Conservation (phyloP, 2,113 vertebrate species). For the Saccopteryx leptura region DNA sequence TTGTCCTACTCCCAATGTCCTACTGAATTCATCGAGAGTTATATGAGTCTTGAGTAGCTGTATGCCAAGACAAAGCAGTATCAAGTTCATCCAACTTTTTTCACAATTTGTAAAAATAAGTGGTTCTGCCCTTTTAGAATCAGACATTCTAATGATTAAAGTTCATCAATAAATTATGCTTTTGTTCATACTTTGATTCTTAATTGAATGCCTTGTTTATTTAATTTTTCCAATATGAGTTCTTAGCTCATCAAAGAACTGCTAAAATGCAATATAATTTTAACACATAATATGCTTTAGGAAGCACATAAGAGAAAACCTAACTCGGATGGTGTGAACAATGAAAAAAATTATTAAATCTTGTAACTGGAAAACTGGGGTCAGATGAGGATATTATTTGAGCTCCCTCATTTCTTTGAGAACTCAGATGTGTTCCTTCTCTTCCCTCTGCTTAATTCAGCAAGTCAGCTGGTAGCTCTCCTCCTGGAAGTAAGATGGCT, state of each 20-base stretch:
- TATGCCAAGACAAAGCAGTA: neutral
- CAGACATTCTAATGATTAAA: neutral
- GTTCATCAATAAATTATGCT: neutral
- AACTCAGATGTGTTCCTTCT: slow-evolving; percentile 11
- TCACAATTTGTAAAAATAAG: neutral
- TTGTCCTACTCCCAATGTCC: neutral
- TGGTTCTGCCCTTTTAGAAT: neutral
- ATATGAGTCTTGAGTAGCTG: neutral
- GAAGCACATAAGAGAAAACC: slow-evolving; percentile 25
- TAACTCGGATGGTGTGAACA: slow-evolving; percentile 27
- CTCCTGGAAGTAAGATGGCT: neutral
- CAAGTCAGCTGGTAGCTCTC: neutral
- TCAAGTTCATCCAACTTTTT: neutral
- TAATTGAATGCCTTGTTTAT: slow-evolving; percentile 20
- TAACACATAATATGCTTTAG: neutral
- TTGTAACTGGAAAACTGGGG: neutral
- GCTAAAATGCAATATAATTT: slow-evolving; percentile 20
- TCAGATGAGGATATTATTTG: neutral
- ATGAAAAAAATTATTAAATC: neutral
- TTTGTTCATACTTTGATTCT: slow-evolving; percentile 17
- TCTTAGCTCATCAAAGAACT: neutral
- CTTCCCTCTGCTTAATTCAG: neutral
- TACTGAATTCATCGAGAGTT: neutral
- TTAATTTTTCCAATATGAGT: slow-evolving; percentile 26
- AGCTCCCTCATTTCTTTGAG: slow-evolving; percentile 29